A percentile compares a stretch with the other conserved stretches of the same genome.
Conservation (phyloP, 2,113 vertebrate genomes). For the Coryphaenoides rupestris region DNA sequence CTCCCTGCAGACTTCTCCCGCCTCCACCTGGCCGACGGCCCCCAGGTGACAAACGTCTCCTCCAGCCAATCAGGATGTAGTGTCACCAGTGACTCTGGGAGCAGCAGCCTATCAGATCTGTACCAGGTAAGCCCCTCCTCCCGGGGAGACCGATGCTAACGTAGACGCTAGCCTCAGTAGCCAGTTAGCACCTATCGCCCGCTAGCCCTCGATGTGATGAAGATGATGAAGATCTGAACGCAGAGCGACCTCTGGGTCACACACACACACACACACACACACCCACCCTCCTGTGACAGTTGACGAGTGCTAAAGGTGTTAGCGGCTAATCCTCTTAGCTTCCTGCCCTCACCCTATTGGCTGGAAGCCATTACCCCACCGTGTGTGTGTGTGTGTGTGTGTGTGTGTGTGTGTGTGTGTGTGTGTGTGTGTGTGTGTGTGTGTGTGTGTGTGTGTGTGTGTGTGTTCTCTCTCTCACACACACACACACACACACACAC, state of each 20-base stretch:
- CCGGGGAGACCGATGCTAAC: neutral
- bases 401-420: no score
- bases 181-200: neutral
- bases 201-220: no score
- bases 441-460: no score
- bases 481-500: slow-evolving; percentile 46
- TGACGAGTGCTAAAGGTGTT: slow-evolving; percentile 61
- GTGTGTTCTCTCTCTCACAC: no score
- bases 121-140: slow-evolving; percentile 87
- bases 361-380: no score
- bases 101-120: slow-evolving; percentile 99
- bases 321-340: slow-evolving; percentile 54
- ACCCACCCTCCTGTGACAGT: slow-evolving; percentile 46
- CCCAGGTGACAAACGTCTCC: slow-evolving; percentile 97
- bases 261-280: slow-evolving; percentile 7
- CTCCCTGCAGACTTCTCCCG: slow-evolving; percentile 98
- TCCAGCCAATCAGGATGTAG: slow-evolving; percentile 99
- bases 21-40: slow-evolving; percentile 96
- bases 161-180: neutral
- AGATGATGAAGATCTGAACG: no score
- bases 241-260: no score
- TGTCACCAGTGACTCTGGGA: slow-evolving; percentile 99
- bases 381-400: neutral
- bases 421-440: neutral
- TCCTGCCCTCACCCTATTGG: slow-evolving; percentile 33